A percentile compares a stretch with the other conserved stretches of the same genome.
These are phyloP conservation scores for Paralichthys olivaceus DNA, from an alignment of 2,113 vertebrate genomes.

Conservation along the genomic window DNA sequence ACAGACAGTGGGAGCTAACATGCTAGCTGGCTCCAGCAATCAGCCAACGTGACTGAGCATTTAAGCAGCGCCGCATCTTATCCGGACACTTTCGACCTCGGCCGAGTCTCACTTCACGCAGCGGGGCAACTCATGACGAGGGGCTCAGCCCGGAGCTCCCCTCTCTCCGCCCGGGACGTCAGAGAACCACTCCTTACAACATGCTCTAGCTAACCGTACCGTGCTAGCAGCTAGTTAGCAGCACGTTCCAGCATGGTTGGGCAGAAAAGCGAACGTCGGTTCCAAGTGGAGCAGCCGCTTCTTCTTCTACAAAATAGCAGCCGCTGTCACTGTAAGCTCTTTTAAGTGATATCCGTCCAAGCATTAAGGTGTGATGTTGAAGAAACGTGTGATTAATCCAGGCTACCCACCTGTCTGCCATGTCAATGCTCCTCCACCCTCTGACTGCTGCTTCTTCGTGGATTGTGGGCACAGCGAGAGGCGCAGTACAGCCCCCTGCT, in stretches of 20 bases:
- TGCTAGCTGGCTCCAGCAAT: conserved; percentile 5
- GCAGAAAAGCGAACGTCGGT: neutral
- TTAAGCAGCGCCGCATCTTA: neutral
- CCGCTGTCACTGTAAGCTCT: rapidly evolving
- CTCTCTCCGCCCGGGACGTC: neutral
- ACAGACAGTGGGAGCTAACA: conserved; percentile 7
- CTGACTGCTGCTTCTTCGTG: conserved; percentile 38
- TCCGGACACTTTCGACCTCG: rapidly evolving
- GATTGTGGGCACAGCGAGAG: neutral
- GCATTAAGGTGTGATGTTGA: neutral
- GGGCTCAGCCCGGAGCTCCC: neutral
- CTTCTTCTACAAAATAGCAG: neutral
- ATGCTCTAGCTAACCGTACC: conserved; percentile 31
- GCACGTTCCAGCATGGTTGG: conserved; percentile 57
- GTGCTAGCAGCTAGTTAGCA: conserved; percentile 46
- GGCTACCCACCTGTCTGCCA: conserved; percentile 63
- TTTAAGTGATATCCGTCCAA: rapidly evolving
- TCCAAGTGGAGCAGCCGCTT: neutral
- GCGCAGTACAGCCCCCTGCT: neutral
- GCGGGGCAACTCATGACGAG: rapidly evolving
- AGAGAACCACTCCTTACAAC: conserved; percentile 35
- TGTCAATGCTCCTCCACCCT: conserved; percentile 55
- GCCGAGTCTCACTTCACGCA: rapidly evolving
- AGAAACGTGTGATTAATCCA: neutral
- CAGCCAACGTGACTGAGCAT: conserved; percentile 33